Conservation (phyloP, 35 echinoderm and acorn worm species). For the Amphiura filiformis region DNA sequence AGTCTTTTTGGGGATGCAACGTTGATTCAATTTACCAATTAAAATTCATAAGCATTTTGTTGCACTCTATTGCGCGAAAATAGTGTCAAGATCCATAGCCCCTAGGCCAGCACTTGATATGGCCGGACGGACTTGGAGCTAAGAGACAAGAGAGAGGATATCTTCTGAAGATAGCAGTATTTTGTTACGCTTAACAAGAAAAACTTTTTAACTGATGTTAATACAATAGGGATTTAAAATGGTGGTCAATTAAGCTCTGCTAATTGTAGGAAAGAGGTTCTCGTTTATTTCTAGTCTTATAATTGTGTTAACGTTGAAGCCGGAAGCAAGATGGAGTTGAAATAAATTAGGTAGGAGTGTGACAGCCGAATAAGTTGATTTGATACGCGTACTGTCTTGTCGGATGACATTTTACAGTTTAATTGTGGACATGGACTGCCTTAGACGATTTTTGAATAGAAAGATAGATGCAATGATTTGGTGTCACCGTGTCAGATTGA, state of each 20-base stretch:
- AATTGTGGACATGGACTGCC: too few species aligned
- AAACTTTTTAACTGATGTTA: background rate
- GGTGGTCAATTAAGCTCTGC: background rate
- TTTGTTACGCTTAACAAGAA: background rate
- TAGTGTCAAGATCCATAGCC: background rate
- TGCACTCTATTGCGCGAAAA: background rate
- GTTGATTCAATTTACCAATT: background rate
- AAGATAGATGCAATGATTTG: too few species aligned
- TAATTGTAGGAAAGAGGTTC: background rate
- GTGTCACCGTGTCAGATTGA: too few species aligned
- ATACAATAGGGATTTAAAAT: background rate
- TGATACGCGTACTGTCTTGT: too few species aligned
- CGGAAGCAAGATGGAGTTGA: background rate
- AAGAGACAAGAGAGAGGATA: background rate
- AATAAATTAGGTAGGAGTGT: background rate
- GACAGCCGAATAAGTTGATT: too few species aligned
- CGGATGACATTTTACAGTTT: too few species aligned
- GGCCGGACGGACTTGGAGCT: background rate
- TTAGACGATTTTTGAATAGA: too few species aligned
- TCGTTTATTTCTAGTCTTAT: background rate
- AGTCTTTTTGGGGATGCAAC: background rate
- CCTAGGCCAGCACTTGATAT: background rate
- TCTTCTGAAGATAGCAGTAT: constrained; percentile 4
- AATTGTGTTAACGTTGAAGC: background rate
- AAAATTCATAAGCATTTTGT: background rate